These are phyloP conservation scores for Actenoides lindsayi DNA, from an alignment of 2,113 vertebrate species.

Conservation along the genomic window DNA sequence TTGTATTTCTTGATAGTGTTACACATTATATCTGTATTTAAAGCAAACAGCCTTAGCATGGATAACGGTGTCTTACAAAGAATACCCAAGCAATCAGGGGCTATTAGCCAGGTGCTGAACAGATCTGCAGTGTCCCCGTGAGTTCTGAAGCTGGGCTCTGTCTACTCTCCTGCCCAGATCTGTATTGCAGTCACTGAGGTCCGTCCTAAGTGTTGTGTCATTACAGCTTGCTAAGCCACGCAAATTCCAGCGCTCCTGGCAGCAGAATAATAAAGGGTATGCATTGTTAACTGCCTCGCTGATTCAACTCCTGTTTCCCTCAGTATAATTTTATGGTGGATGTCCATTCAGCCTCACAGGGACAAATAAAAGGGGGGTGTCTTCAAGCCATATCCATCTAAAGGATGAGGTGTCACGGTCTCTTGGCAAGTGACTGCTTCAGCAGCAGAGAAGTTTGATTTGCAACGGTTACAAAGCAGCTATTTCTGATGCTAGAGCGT, in stretches of 20 bases:
- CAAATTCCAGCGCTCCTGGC: conserved; percentile 57
- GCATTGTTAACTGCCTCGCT: not conserved
- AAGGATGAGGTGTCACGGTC: conserved; percentile 30
- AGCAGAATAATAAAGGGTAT: conserved; percentile 50
- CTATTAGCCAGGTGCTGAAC: conserved; percentile 33
- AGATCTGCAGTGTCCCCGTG: not conserved
- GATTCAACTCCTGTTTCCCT: conserved; percentile 64
- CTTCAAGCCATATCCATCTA: conserved; percentile 57
- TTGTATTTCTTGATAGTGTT: conserved; percentile 38
- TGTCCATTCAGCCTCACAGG: conserved; percentile 37
- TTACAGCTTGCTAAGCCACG: conserved; percentile 59
- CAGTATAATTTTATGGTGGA: conserved; percentile 15
- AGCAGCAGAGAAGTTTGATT: conserved; percentile 53
- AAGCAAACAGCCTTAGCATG: conserved; percentile 45
- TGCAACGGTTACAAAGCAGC: conserved; percentile 56
- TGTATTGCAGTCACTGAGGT: not conserved
- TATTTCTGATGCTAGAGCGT: conserved; percentile 6
- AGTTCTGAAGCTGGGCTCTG: not conserved
- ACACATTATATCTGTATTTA: conserved; percentile 42
- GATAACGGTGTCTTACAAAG: conserved; percentile 50
- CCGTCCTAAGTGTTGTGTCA: conserved; percentile 11
- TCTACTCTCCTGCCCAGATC: not conserved
- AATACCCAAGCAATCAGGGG: conserved; percentile 27
- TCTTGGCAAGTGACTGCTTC: conserved; percentile 47
- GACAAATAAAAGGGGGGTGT: conserved; percentile 36